Percentiles rank a stretch among this genome's conserved stretches.
phyloP scores from a whole-genome alignment of 35 echinoderm and acorn worm genomes.

The Nesometra sesokonis region DNA sequence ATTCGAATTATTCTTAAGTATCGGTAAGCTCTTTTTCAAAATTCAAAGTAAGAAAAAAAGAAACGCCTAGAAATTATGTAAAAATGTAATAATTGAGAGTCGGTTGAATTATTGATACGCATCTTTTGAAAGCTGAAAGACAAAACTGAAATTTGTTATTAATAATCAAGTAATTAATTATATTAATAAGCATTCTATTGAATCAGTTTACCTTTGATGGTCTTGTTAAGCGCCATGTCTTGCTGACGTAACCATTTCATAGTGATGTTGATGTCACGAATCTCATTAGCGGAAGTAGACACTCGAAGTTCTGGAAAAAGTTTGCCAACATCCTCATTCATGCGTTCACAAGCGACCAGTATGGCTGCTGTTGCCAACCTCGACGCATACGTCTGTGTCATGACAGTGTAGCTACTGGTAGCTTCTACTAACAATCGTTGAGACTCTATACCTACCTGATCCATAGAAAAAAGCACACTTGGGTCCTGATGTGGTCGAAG shows the following conservation, averaged over 20 bases:
- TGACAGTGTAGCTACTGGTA: not conserved
- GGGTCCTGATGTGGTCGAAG: not conserved
- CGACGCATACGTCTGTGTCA: not conserved
- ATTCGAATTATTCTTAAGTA: too few species aligned
- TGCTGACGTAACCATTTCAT: not conserved
- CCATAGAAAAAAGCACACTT: not conserved
- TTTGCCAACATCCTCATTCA: not conserved
- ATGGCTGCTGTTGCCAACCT: not conserved
- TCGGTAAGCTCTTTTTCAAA: too few species aligned
- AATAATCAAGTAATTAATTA: too few species aligned
- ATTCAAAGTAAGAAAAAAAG: too few species aligned
- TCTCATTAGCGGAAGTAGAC: not conserved
- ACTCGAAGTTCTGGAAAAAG: not conserved
- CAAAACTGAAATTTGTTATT: too few species aligned
- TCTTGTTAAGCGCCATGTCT: too few species aligned
- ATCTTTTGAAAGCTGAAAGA: too few species aligned
- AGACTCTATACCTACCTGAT: not conserved
- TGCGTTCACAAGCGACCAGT: not conserved
- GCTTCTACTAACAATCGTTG: not conserved
- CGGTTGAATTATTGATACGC: too few species aligned
- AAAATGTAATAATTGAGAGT: too few species aligned
- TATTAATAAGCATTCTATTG: too few species aligned
- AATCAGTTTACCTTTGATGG: too few species aligned
- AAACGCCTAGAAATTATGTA: too few species aligned
- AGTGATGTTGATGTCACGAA: not conserved